These are phyloP conservation scores for Micropterix aruncella DNA, from an alignment of 2,888 invertebrate species.

Conservation along the genomic window DNA sequence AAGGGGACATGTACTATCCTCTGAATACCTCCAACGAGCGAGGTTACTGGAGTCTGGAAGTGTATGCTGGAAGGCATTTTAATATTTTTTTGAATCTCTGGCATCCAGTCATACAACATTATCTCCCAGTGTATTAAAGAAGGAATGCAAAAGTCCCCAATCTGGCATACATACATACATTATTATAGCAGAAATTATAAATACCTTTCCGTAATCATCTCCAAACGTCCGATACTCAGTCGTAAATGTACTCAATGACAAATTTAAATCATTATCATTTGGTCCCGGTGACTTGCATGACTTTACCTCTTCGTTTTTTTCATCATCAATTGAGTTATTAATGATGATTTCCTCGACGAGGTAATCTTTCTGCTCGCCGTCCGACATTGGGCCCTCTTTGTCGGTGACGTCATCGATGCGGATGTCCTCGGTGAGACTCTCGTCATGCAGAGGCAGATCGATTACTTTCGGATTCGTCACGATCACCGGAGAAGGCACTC, in stretches of 20 bases:
- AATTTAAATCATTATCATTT: constrained; percentile 16
- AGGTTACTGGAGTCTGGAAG: no score
- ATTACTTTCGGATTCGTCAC: not conserved
- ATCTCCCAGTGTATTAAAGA: no score
- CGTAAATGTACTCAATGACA: constrained; percentile 42
- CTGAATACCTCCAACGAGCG: no score
- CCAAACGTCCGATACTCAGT: constrained; percentile 61
- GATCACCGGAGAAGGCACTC: not conserved
- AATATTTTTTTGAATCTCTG: no score
- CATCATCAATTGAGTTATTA: constrained; percentile 20
- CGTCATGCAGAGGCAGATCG: not conserved
- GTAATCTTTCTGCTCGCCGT: constrained; percentile 10
- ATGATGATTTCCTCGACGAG: constrained; percentile 24
- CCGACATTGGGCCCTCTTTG: constrained; percentile 21
- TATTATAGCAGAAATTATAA: no score
- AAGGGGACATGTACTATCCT: no score
- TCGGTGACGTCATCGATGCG: not conserved
- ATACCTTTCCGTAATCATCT: constrained; percentile 54
- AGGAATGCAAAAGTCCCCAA: no score
- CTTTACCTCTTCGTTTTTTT: constrained; percentile 6
- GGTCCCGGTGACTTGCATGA: constrained; percentile 2
- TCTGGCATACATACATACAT: no score
- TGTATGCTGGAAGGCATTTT: no score
- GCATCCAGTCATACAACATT: no score
- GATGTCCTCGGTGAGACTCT: not conserved